Percentiles rank a stretch among this genome's conserved stretches.
Conservation (phyloP, 2,888 invertebrate species). For the Papilio gigon region DNA sequence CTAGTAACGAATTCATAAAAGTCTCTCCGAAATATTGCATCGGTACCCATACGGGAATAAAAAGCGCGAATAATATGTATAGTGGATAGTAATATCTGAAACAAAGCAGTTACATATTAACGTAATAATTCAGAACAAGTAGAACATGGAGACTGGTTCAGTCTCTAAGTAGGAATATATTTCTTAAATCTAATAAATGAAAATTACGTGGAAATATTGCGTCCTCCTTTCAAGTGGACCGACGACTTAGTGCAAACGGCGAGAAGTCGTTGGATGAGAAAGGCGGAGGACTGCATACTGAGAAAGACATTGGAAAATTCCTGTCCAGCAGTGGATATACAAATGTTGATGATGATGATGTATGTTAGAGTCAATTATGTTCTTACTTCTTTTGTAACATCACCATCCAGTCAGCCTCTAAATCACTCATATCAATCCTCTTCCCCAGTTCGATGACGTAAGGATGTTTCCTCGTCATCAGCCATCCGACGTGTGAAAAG, state of each 20-base stretch:
- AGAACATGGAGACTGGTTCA: neutral
- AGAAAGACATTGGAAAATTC: too few species aligned
- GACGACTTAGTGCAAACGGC: too few species aligned
- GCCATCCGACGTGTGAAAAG: constrained; percentile 94
- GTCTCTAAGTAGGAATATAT: too few species aligned
- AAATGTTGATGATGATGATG: too few species aligned
- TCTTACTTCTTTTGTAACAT: constrained; percentile 89
- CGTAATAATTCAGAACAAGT: neutral
- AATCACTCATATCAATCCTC: constrained; percentile 88
- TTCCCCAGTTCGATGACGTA: constrained; percentile 85
- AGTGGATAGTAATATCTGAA: constrained; percentile 85
- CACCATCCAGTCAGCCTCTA: constrained; percentile 86
- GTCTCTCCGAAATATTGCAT: constrained; percentile 87
- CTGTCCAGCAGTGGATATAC: too few species aligned
- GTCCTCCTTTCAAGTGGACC: too few species aligned
- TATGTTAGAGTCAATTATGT: too few species aligned
- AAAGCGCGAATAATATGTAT: constrained; percentile 82
- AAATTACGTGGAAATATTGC: too few species aligned
- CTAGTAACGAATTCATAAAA: constrained; percentile 81
- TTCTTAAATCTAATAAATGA: too few species aligned
- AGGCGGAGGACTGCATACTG: too few species aligned
- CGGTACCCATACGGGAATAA: constrained; percentile 85
- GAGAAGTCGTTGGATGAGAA: too few species aligned
- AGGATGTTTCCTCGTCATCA: constrained; percentile 90
- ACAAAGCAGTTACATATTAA: constrained; percentile 48